Base-by-base conservation (phyloP, 2,888 invertebrate genomes). In the Nephrocerus scutellatus region DNA sequence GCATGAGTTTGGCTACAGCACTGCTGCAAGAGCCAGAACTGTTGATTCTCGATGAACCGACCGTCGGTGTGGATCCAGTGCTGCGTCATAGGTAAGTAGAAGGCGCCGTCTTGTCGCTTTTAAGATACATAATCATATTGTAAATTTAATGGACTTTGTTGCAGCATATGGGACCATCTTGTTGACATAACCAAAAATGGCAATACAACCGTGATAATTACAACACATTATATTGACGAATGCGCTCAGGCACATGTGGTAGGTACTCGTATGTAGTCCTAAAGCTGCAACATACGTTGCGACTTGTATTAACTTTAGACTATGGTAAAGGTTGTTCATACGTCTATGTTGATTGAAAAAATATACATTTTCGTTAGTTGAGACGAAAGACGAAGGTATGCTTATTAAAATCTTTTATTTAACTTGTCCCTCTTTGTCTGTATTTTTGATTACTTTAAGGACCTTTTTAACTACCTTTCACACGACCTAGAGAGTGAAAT, bases 11-110 rank as follows among this genome's bases (percentile, higher is more conserved):
- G 51, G 88, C 91, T 0, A 85, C 88, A 1, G 89, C 92, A 0
- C 70, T 93, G 20, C 72, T 93, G 26, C 89, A 92, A 49, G 84
- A 88, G 45, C 92, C 93, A 0, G 89, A 91, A 60, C 72, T 93
- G 20, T 68, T 93, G 43, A 92, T 93, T 55, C 71, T 93, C 40
- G 93, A 93, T 58, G 93, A 93, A 59, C 92, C 92, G 0, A 93
- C 92, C 0, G 92, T 91, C 12, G 93, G 92, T 22, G 86, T 93
- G 3, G 92, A 93, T 70, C 92, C 92, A 2, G 76, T 92, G 22
- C 70, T 93, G 9, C 72, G 89, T 44, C 84, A 88, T 63, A 83
- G 74, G 80, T 80, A 62, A 48, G 49, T 50, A 19, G 19, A 12
- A 10, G n/a, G 26, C 26, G 26, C 26, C 8, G 22, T 34, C 44